A percentile compares a stretch with the other conserved stretches of the same genome.
Conservation (phyloP, 2,797 vertebrate species). For the Ctenopoma kingsleyae region DNA sequence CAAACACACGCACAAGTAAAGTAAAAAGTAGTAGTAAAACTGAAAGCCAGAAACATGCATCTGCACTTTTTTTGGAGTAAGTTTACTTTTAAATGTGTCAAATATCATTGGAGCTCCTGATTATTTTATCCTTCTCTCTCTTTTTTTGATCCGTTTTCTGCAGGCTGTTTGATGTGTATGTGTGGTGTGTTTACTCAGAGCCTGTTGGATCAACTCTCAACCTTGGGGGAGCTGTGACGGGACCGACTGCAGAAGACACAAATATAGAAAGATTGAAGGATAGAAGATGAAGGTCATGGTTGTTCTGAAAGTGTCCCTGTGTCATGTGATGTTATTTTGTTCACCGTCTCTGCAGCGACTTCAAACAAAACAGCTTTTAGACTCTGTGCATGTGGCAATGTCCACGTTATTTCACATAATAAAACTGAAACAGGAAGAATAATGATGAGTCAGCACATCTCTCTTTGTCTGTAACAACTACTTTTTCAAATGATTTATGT, state of each 20-base stretch:
- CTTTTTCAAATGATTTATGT: neutral
- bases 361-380: slow-evolving; percentile 51
- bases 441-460: neutral
- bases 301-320: neutral
- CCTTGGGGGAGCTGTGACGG: neutral
- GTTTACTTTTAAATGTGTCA: too few species aligned
- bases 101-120: too few species aligned
- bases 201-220: slow-evolving; percentile 10
- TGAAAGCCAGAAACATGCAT: too few species aligned
- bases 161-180: slow-evolving; percentile 21
- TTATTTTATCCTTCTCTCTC: slow-evolving; percentile 10
- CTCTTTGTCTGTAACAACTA: neutral
- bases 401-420: slow-evolving; percentile 54
- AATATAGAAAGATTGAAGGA: slow-evolving; percentile 5
- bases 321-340: slow-evolving; percentile 29
- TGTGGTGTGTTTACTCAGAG: slow-evolving; percentile 27
- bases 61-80: too few species aligned
- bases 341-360: neutral
- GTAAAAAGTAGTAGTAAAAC: too few species aligned
- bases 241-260: neutral
- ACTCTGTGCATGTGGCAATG: slow-evolving; percentile 8
- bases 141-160: slow-evolving; percentile 18
- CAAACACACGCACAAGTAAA: too few species aligned
- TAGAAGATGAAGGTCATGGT: neutral
- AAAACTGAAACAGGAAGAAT: slow-evolving; percentile 62